Percentiles rank a stretch among this genome's conserved stretches.
phyloP scores from a whole-genome alignment of 2,113 vertebrate genomes.

The Naja naja region DNA sequence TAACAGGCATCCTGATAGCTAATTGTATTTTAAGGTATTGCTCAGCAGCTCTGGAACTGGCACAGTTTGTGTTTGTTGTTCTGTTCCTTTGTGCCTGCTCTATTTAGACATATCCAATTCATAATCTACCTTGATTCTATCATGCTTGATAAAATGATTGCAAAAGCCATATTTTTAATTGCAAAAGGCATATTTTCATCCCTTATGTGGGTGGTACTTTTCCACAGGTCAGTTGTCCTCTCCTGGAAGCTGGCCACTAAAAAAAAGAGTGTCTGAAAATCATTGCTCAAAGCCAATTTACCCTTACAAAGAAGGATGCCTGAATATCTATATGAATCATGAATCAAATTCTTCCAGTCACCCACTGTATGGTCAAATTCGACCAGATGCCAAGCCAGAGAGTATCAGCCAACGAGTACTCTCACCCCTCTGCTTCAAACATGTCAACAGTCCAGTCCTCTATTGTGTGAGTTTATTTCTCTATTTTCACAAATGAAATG shows the following conservation, averaged over 20 bases:
- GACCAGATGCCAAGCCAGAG: background rate
- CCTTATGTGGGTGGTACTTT: background rate
- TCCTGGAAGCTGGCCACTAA: background rate
- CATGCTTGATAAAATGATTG: background rate
- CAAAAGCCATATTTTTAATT: background rate
- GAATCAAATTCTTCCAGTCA: background rate
- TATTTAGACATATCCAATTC: background rate
- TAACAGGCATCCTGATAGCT: background rate
- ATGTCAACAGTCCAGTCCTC: background rate
- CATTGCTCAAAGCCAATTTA: background rate
- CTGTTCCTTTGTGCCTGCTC: background rate
- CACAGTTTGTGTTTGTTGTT: background rate
- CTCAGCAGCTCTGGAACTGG: background rate
- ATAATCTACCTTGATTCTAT: background rate
- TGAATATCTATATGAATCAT: background rate
- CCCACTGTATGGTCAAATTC: background rate
- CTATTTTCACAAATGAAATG: background rate
- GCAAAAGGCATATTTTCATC: background rate
- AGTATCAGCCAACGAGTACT: background rate
- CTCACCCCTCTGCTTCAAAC: background rate
- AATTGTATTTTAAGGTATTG: background rate
- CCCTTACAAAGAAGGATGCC: background rate
- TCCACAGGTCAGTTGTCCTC: background rate
- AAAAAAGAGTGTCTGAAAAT: background rate
- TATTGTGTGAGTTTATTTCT: background rate